Conservation (phyloP, 2,113 vertebrate species). For the Leiothrix lutea region DNA sequence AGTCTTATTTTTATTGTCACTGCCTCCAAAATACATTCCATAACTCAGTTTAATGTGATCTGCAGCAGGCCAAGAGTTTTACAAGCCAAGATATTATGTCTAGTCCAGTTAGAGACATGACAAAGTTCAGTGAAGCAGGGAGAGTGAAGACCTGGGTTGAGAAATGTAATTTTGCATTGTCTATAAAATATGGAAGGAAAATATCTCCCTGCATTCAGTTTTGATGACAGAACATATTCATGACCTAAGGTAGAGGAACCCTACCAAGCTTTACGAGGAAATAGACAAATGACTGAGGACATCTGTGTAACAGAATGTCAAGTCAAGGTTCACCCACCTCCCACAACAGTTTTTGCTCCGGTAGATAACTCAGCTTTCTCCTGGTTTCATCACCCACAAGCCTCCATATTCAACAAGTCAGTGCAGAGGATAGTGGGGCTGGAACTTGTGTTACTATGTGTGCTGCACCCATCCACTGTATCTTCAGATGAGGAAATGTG, state of each 20-base stretch:
- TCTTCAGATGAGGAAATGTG: background rate
- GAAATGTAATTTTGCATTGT: constrained; percentile 15
- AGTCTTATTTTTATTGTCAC: constrained; percentile 70
- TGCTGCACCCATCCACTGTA: background rate
- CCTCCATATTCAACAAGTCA: background rate
- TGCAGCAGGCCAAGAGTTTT: constrained; percentile 48
- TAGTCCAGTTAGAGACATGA: constrained; percentile 42
- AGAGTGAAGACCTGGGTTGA: background rate
- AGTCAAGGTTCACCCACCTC: background rate
- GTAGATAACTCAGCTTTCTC: background rate
- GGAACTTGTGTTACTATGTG: background rate
- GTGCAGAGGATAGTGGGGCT: background rate
- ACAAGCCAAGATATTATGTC: constrained; percentile 67
- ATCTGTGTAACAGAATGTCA: background rate
- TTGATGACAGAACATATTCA: background rate
- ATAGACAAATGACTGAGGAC: background rate
- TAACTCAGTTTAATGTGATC: constrained; percentile 64
- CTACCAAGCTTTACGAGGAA: background rate
- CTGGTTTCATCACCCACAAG: background rate
- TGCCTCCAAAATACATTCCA: constrained; percentile 70
- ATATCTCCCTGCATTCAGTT: background rate
- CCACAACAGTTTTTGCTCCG: background rate
- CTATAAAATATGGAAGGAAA: constrained; percentile 18
- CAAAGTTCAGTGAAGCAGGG: constrained; percentile 9
- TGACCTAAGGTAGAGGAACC: background rate